These are phyloP conservation scores for Hydrolagus colliei DNA, from an alignment of 2,797 vertebrate genomes.

Conservation along the genomic window DNA sequence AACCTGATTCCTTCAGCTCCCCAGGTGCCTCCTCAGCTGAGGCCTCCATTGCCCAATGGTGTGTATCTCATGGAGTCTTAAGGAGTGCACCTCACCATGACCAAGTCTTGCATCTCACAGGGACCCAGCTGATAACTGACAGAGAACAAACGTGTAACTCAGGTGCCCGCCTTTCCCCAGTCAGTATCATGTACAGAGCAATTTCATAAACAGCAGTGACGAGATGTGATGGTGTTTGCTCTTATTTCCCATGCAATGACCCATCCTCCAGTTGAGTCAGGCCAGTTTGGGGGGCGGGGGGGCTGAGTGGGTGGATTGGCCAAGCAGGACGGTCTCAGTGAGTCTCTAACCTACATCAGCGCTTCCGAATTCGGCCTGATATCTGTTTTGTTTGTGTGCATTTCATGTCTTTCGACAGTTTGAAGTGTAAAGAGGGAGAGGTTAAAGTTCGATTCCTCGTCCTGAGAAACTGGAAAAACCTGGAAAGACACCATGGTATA, in stretches of 20 bases:
- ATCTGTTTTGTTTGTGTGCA: constrained; percentile 35
- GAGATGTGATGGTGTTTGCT: not conserved
- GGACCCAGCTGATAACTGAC: no score
- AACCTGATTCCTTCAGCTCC: not conserved
- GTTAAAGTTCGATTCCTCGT: constrained; percentile 57
- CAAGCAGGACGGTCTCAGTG: constrained; percentile 39
- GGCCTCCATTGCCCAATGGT: no score
- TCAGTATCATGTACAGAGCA: not conserved
- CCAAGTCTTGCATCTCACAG: no score
- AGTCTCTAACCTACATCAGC: constrained; percentile 12
- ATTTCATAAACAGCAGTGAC: not conserved
- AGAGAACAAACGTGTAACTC: no score
- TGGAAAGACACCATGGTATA: constrained; percentile 64
- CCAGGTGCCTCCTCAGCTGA: no score
- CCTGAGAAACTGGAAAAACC: constrained; percentile 66
- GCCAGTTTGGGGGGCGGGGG: no score
- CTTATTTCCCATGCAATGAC: not conserved
- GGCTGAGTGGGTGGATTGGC: not conserved
- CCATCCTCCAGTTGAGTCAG: no score
- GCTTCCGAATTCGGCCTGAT: constrained; percentile 33
- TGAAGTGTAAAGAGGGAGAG: constrained; percentile 68
- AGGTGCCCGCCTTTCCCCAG: no score
- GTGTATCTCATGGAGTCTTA: no score
- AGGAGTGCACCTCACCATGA: no score
- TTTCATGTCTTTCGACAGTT: constrained; percentile 84